phyloP scores from a whole-genome alignment of 2,113 vertebrate genomes.

The Onychostruthus taczanowskii region DNA sequence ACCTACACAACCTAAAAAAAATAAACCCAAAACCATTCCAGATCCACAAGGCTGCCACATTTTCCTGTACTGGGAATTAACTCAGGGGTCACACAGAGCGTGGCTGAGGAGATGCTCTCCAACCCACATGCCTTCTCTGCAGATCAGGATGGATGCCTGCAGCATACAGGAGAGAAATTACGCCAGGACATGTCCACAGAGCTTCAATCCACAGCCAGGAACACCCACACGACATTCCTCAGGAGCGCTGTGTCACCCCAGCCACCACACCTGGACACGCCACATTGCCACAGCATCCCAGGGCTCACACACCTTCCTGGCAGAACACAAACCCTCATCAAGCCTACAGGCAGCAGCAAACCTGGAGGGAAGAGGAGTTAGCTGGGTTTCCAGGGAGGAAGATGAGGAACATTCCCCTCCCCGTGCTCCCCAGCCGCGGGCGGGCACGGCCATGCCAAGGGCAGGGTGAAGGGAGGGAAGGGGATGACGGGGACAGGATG shows the following conservation, averaged over 20 bases:
- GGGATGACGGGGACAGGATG: not conserved
- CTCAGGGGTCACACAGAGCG: fast-evolving
- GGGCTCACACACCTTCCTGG: not conserved
- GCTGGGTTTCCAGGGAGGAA: not conserved
- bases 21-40: not conserved
- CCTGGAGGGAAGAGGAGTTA: not conserved
- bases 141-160: not conserved
- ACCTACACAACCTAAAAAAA: fast-evolving
- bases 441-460: fast-evolving
- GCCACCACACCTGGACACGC: fast-evolving
- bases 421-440: not conserved
- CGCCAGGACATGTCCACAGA: fast-evolving
- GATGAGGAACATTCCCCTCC: not conserved
- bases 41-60: fast-evolving
- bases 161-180: not conserved
- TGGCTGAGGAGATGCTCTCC: not conserved
- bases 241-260: not conserved
- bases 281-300: fast-evolving
- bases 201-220: not conserved
- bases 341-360: not conserved
- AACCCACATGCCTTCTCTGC: not conserved
- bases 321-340: not conserved
- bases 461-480: not conserved
- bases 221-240: not conserved
- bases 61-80: fast-evolving